Percentiles rank a stretch among this genome's conserved stretches.
These are phyloP conservation scores for Operophtera brumata DNA, from an alignment of 2,888 invertebrate genomes.

Conservation along the genomic window DNA sequence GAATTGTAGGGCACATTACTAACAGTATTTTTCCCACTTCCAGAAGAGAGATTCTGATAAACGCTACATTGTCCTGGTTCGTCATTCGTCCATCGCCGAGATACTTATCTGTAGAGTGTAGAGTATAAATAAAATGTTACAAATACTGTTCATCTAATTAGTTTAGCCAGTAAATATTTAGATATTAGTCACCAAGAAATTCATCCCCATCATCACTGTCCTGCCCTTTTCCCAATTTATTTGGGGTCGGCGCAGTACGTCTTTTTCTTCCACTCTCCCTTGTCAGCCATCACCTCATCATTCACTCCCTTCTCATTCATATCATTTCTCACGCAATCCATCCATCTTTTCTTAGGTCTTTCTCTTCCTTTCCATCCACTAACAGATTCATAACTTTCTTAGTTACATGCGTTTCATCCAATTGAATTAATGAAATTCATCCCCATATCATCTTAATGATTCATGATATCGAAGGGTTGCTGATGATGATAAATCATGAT, in stretches of 20 bases:
- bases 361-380: too few relatives aligned
- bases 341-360: too few relatives aligned
- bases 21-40: neutral
- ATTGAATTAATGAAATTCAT: too few relatives aligned
- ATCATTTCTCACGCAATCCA: too few relatives aligned
- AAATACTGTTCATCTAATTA: neutral
- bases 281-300: too few relatives aligned
- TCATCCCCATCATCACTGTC: too few relatives aligned
- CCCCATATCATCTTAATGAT: constrained; percentile 5
- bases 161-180: constrained; percentile 3
- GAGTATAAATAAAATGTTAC: constrained; percentile 14
- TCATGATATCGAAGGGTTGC: constrained; percentile 6
- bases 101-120: neutral
- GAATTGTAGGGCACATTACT: neutral
- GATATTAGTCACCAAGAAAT: constrained; percentile 16
- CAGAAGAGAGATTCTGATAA: neutral
- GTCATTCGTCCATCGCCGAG: constrained; percentile 15
- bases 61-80: constrained; percentile 7
- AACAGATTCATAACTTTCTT: too few relatives aligned
- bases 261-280: too few relatives aligned
- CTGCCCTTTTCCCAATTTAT: too few relatives aligned
- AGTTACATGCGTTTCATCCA: too few relatives aligned
- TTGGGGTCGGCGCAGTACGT: too few relatives aligned
- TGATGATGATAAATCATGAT: constrained; percentile 1
- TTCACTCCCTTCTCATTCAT: too few relatives aligned